Evolutionary conservation across 2,113 vertebrate genomes (phyloP).

Genomic region (Myiagra hebetior): DNA sequence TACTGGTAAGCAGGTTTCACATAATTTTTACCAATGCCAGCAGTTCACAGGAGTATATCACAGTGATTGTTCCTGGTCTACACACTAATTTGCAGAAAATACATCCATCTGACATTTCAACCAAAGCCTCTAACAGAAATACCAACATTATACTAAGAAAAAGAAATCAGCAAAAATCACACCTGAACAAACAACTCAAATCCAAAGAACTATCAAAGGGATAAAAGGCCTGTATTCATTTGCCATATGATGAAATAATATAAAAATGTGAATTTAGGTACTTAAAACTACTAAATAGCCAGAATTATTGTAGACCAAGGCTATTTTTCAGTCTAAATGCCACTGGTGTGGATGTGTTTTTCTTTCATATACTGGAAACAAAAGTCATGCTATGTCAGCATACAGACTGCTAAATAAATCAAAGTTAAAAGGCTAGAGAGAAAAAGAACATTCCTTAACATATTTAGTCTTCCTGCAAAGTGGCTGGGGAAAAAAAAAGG

Average conservation of each 20-base stretch:
- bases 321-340: constrained; percentile 24
- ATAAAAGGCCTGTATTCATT: not conserved
- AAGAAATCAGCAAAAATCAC: constrained; percentile 9
- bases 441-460: not conserved
- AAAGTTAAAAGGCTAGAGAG: not conserved
- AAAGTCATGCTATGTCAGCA: constrained; percentile 61
- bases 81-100: not conserved
- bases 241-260: not conserved
- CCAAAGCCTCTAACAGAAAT: not conserved
- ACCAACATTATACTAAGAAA: not conserved
- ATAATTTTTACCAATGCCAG: not conserved
- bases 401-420: constrained; percentile 8
- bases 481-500: not conserved
- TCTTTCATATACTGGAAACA: constrained; percentile 63
- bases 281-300: constrained; percentile 2
- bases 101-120: not conserved
- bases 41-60: not conserved
- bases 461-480: not conserved
- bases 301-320: not conserved
- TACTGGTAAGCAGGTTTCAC: not conserved
- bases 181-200: constrained; percentile 51
- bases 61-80: not conserved
- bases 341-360: constrained; percentile 42
- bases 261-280: constrained; percentile 7
- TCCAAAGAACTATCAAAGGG: not conserved